phyloP scores from a whole-genome alignment of 2,113 vertebrate species.

The Bombycilla garrulus region DNA sequence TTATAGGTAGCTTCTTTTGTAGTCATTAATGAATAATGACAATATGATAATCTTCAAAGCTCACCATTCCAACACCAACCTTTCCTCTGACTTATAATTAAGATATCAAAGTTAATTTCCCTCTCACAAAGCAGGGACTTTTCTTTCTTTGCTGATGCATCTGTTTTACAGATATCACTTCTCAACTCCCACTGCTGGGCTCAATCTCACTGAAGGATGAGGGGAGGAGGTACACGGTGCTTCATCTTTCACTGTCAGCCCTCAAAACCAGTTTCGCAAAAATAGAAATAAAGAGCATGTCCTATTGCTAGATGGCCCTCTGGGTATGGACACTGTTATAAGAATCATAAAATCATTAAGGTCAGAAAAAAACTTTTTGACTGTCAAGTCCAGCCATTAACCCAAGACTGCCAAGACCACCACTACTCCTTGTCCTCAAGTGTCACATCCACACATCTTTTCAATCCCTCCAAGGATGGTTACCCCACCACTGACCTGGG shows the following conservation, averaged over 20 bases:
- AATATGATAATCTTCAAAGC: conserved; percentile 64
- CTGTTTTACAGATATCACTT: conserved; percentile 27
- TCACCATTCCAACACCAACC: conserved; percentile 50
- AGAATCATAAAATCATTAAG: background rate
- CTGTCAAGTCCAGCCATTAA: background rate
- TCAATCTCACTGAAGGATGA: background rate
- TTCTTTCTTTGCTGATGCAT: conserved; percentile 23
- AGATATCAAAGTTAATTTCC: conserved; percentile 64
- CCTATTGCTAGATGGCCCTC: background rate
- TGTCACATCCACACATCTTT: background rate
- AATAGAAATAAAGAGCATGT: background rate
- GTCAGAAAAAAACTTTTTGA: background rate
- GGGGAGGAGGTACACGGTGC: background rate
- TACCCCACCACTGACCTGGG: background rate
- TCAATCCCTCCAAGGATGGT: background rate
- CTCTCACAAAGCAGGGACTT: conserved; percentile 44
- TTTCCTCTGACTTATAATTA: conserved; percentile 67
- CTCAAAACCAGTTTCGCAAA: background rate
- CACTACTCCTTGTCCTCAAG: background rate
- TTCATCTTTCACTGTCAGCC: background rate
- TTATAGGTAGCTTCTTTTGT: conserved; percentile 57
- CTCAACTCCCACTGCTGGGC: background rate
- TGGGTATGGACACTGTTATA: background rate
- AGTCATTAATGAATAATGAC: conserved; percentile 67
- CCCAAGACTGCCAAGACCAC: background rate